These are phyloP conservation scores for Synanthedon tipuliformis DNA, from an alignment of 2,888 invertebrate genomes.

Conservation along the genomic window DNA sequence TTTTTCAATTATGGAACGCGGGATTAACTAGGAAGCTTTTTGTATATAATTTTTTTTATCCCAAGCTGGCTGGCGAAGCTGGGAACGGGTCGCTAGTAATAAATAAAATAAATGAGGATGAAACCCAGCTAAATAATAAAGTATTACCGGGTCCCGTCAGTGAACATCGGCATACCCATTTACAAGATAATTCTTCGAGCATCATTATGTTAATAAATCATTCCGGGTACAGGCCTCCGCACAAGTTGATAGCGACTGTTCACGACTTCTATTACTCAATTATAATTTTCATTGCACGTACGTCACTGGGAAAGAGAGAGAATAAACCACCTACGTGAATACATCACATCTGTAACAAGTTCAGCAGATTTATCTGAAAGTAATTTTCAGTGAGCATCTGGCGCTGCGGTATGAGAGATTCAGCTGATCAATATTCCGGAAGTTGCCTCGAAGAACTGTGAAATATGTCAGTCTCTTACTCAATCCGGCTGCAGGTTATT, in stretches of 20 bases:
- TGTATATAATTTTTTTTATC: too few relatives aligned
- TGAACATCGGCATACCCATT: neutral
- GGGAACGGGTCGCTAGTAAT: too few relatives aligned
- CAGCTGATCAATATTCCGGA: conserved; percentile 65
- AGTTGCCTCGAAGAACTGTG: conserved; percentile 56
- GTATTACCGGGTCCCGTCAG: neutral
- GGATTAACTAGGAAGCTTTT: too few relatives aligned
- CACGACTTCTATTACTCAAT: conserved; percentile 20
- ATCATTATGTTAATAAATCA: neutral
- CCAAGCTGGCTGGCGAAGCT: too few relatives aligned
- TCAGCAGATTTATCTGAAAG: conserved; percentile 62
- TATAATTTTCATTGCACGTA: conserved; percentile 28
- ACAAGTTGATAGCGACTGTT: conserved; percentile 6
- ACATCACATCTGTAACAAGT: conserved; percentile 33
- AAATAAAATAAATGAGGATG: too few relatives aligned
- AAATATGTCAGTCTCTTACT: conserved; percentile 63
- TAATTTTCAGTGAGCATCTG: conserved; percentile 67
- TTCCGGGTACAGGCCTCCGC: neutral
- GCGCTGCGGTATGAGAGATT: conserved; percentile 61
- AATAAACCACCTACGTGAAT: conserved; percentile 12
- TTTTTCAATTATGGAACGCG: too few relatives aligned
- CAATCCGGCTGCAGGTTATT: conserved; percentile 47
- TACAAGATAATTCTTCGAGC: neutral
- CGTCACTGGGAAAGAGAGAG: conserved; percentile 15
- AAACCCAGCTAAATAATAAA: too few relatives aligned